Percentiles rank a stretch among this genome's conserved stretches.
Conservation (phyloP, 2,797 vertebrate genomes). For the Cryptoprocta ferox region DNA sequence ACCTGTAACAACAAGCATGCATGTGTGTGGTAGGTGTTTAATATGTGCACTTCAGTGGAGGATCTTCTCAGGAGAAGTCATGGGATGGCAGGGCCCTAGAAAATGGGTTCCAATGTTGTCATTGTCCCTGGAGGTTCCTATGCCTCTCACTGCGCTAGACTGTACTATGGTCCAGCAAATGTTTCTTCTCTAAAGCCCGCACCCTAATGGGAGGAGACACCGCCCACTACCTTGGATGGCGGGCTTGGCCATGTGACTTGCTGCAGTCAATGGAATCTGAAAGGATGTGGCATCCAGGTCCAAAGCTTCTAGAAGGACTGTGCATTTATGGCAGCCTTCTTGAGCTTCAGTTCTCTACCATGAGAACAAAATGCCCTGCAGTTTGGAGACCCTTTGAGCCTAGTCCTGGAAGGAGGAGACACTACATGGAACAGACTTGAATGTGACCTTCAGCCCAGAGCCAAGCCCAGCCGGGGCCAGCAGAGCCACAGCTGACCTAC, state of each 20-base stretch:
- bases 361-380: neutral
- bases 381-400: neutral
- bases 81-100: neutral
- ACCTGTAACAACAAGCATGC: fast-evolving
- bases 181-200: neutral
- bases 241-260: neutral
- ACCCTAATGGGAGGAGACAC: too few relatives aligned
- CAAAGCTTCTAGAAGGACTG: neutral
- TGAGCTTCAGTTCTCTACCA: neutral
- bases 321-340: neutral
- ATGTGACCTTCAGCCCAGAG: neutral
- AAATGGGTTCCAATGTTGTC: neutral
- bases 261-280: neutral
- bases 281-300: fast-evolving
- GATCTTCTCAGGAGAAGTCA: neutral
- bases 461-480: neutral
- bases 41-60: fast-evolving
- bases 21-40: neutral
- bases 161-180: neutral
- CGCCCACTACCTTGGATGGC: neutral
- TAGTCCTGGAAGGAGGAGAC: neutral
- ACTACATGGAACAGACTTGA: neutral
- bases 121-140: neutral
- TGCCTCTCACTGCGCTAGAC: neutral
- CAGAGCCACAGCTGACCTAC: neutral